Evolutionary conservation across 2,797 vertebrate species (phyloP).

Genomic region (Notamacropus eugenii): DNA sequence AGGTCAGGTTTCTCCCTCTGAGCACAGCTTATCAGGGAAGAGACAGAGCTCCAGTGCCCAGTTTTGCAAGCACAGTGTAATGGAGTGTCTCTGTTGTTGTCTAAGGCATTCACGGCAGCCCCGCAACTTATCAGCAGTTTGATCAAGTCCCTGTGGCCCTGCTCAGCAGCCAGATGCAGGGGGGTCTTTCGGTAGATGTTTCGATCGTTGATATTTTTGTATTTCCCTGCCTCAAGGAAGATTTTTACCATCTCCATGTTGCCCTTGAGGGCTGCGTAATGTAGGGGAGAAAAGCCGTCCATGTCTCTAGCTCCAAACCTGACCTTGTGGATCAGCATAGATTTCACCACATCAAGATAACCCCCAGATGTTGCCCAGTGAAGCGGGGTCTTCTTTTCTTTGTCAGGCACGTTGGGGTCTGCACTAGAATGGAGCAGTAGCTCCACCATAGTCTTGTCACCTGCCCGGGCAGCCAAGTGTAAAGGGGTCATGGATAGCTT

Average conservation of each 20-base stretch:
- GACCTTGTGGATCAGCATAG: constrained; percentile 82
- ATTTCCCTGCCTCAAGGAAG: constrained; percentile 82
- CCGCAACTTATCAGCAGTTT: constrained; percentile 82
- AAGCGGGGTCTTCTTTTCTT: constrained; percentile 87
- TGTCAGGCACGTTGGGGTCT: constrained; percentile 83
- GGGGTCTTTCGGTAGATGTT: constrained; percentile 89
- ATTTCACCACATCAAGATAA: constrained; percentile 68
- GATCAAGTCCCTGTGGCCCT: constrained; percentile 81
- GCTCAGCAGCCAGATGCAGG: constrained; percentile 86
- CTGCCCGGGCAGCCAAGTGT: constrained; percentile 84
- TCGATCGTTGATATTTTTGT: constrained; percentile 85
- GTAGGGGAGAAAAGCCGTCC: constrained; percentile 87
- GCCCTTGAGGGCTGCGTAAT: constrained; percentile 83
- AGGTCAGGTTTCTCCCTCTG: constrained; percentile 82
- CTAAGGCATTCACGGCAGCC: constrained; percentile 86
- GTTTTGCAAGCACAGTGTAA: constrained; percentile 86
- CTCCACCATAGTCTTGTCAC: constrained; percentile 77
- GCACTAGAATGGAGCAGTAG: constrained; percentile 84
- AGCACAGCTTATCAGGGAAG: constrained; percentile 80
- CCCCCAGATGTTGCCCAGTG: constrained; percentile 85
- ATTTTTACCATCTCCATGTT: constrained; percentile 71
- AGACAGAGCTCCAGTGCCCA: constrained; percentile 79
- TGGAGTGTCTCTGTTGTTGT: constrained; percentile 87
- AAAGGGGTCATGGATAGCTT: constrained; percentile 84
- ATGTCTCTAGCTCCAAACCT: constrained; percentile 86